Conservation (phyloP, 1,140 invertebrate species). For the Acromyrmex echinatior region DNA sequence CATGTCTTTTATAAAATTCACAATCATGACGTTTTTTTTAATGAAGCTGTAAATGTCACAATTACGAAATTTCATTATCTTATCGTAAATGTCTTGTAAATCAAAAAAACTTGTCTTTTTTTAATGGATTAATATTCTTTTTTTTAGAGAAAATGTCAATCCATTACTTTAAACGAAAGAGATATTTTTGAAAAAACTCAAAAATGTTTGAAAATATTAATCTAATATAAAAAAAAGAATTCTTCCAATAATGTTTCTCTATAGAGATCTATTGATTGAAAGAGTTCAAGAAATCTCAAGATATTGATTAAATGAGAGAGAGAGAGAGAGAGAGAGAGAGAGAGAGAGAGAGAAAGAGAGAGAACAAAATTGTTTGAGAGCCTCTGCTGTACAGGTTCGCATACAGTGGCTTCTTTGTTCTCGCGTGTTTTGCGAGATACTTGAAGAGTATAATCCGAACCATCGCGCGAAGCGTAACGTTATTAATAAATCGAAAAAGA, state of each 20-base stretch:
- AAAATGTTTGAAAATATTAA: no score
- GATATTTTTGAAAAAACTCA: no score
- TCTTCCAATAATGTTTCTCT: background rate
- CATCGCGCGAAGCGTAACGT: slow-evolving; percentile 39
- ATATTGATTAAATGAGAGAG: slow-evolving; percentile 14
- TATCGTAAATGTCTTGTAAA: background rate
- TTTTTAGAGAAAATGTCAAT: background rate
- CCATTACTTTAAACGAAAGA: no score
- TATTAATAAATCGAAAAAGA: slow-evolving; percentile 60
- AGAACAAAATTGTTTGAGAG: slow-evolving; percentile 36
- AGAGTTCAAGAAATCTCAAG: background rate
- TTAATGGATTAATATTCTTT: background rate
- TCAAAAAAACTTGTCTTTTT: no score
- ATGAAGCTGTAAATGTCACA: background rate
- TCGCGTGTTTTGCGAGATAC: slow-evolving; percentile 45
- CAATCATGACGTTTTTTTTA: background rate
- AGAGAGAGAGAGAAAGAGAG: background rate
- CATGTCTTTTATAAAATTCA: background rate
- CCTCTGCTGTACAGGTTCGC: slow-evolving; percentile 41
- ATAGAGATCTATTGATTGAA: background rate
- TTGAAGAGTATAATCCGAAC: slow-evolving; percentile 52
- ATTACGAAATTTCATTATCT: background rate
- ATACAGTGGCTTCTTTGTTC: slow-evolving; percentile 57
- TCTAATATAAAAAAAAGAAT: no score
- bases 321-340: background rate